Evolutionary conservation across 2,888 invertebrate genomes (phyloP), one percentile per base, ranked within the genome.

Genomic region (Microplitis manilae): DNA sequence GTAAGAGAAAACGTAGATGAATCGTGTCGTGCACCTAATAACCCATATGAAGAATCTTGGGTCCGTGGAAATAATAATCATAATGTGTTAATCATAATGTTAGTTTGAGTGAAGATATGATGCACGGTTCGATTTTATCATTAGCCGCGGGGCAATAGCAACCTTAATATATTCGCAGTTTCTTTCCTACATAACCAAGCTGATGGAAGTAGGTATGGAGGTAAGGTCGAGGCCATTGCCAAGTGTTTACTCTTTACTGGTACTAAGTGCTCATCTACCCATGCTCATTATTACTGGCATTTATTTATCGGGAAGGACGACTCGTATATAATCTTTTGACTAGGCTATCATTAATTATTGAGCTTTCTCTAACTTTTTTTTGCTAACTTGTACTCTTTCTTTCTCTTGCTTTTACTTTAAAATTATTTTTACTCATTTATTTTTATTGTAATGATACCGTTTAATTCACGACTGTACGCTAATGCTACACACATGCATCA

Each of bases 161-260:
- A 50, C 50, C 50, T 50, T 50, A 50, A 50, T 50, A 17, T 65
- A 20, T 65, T 65, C 20, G 65, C 38, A 65, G 65, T 38, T 30
- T 30, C 38, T 30, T 20, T 20, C 65, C 13, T 62, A 17, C 15
- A 80, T 85, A 87, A 61, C 0, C 39, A 62, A 39, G 8, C 17
- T 62, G 17, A 61, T 17, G 65, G 20, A 50, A 87, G 88, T 87
- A 86, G 87, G 87, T 87, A 87, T 87, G 82, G 86, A 85, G 87
- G 87, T 85, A 85, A 86, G 85, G 85, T 84, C 85, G 85, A 84
- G 86, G 87, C 86, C 85, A 76, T 71, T 77, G 79, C 78, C 78
- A 78, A 50, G 50, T 50, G 50, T 50, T 50, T 50, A 50, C 50
- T 50, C 50, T 50, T 50, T 9, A 50, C 50, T 50, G 9, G 50